A percentile compares a stretch with the other conserved stretches of the same genome.
Evolutionary conservation across 2,888 invertebrate species (phyloP).

Genomic region (Agrochola macilenta): DNA sequence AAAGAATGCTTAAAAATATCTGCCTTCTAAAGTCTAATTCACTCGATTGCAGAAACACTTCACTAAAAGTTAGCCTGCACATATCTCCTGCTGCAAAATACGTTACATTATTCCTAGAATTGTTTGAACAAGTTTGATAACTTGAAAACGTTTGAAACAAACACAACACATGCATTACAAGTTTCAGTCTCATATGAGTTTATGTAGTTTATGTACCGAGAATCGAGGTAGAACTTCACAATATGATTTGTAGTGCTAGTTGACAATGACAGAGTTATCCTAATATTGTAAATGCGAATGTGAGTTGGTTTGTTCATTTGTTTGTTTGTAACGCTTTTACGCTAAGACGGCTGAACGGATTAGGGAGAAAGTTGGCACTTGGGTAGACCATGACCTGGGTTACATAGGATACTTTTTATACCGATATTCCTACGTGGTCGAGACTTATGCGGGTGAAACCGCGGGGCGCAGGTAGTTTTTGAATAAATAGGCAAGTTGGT

Average conservation of each 20-base stretch:
- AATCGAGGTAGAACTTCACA: slow-evolving; percentile 8
- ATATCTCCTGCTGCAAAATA: slow-evolving; percentile 16
- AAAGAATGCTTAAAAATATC: too few species aligned
- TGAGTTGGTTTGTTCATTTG: too few species aligned
- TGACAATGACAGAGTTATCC: neutral
- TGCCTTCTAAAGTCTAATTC: neutral
- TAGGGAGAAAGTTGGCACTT: too few species aligned
- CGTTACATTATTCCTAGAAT: slow-evolving; percentile 23
- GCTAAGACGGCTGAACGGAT: too few species aligned
- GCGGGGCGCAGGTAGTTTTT: neutral
- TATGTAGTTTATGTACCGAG: neutral
- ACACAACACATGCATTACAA: slow-evolving; percentile 11
- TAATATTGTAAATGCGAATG: too few species aligned
- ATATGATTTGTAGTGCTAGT: slow-evolving; percentile 8
- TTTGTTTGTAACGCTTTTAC: too few species aligned
- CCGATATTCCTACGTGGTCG: too few species aligned
- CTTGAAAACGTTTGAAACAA: slow-evolving; percentile 37
- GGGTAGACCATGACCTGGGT: too few species aligned
- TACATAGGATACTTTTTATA: too few species aligned
- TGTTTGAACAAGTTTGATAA: slow-evolving; percentile 42
- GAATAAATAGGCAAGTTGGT: neutral
- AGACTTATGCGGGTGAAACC: too few species aligned
- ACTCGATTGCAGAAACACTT: neutral
- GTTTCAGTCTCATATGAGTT: slow-evolving; percentile 26
- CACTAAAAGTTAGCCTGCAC: neutral